phyloP scores from a whole-genome alignment of 2,113 vertebrate species.

The Ophthalmolycus amberensis region DNA sequence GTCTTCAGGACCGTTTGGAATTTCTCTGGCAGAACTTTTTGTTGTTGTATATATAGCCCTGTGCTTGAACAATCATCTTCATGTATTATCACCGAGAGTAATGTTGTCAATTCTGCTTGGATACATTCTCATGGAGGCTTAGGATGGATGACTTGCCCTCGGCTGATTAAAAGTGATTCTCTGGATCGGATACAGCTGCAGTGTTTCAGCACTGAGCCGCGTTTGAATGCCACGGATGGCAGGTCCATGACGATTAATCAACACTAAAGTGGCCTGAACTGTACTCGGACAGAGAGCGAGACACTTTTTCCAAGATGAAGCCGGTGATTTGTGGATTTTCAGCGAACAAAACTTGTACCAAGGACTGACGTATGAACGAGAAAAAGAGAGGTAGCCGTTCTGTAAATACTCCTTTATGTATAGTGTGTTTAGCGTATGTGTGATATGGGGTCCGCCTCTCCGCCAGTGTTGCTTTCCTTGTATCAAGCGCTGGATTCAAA shows the following conservation, averaged over 20 bases:
- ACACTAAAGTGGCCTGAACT: neutral
- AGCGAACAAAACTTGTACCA: neutral
- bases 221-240: constrained; percentile 4
- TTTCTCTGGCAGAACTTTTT: constrained; percentile 7
- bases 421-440: constrained; percentile 36
- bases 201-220: neutral
- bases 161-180: neutral
- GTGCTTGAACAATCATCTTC: neutral
- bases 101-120: constrained; percentile 1
- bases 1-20: constrained; percentile 34
- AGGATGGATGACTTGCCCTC: neutral
- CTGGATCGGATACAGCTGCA: neutral
- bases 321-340: constrained; percentile 2
- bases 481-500: constrained; percentile 66
- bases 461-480: constrained; percentile 37
- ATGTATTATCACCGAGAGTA: neutral
- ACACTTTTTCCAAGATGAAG: neutral
- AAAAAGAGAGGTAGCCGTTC: constrained; percentile 27
- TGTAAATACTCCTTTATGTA: constrained; percentile 67
- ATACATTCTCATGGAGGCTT: neutral
- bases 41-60: constrained; percentile 1
- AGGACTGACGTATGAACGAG: constrained; percentile 5
- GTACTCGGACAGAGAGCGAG: neutral
- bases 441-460: constrained; percentile 22
- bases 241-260: neutral